Conservation (phyloP, 2,113 vertebrate genomes). For the Vombatus ursinus region DNA sequence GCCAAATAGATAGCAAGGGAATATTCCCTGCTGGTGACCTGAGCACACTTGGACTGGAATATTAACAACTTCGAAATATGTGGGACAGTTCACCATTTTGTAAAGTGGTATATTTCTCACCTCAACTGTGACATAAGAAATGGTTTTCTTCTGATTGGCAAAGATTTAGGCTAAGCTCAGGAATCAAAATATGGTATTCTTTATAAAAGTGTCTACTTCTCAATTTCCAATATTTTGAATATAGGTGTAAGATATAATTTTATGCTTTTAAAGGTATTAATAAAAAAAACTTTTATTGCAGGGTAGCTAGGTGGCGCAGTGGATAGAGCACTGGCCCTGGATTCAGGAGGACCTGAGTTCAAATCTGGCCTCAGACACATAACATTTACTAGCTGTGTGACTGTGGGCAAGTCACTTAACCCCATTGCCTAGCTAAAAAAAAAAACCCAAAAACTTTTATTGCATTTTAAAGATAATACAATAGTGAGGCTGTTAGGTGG, state of each 20-base stretch:
- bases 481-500: too few relatives aligned
- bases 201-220: not conserved
- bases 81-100: not conserved
- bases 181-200: not conserved
- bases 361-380: too few relatives aligned
- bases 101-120: not conserved
- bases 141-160: not conserved
- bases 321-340: too few relatives aligned
- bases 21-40: not conserved
- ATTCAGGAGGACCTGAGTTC: too few relatives aligned
- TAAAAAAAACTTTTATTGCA: not conserved
- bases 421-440: too few relatives aligned
- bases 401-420: too few relatives aligned
- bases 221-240: not conserved
- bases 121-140: slow-evolving; percentile 44
- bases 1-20: not conserved
- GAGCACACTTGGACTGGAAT: not conserved
- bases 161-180: not conserved
- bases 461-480: too few relatives aligned
- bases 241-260: not conserved
- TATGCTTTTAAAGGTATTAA: not conserved
- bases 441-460: too few relatives aligned
- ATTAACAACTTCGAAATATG: not conserved
- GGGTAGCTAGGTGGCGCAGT: too few relatives aligned
- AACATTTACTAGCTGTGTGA: too few relatives aligned